Base-by-base conservation (phyloP, 2,113 vertebrate species). In the Fulmarus glacialis region DNA sequence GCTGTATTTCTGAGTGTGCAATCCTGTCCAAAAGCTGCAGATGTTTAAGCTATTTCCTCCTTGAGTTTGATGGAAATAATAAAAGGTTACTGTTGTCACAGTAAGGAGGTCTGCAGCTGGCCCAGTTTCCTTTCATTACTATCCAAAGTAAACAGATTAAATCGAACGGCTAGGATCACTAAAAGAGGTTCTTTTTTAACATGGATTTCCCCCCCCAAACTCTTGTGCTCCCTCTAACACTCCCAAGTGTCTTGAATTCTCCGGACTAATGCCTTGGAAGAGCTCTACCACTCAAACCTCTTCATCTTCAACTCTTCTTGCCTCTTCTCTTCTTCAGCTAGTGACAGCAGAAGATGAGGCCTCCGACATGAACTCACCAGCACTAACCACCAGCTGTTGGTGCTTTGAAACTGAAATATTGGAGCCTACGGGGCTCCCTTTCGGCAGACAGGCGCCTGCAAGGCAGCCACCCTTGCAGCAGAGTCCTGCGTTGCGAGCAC, bases 41-140 rank as follows among this genome's bases (percentile, higher is more conserved):
- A 98, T 98, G 98, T 97, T 98, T 97, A 98, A 98, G 97, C 98
- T 97, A 98, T 98, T 98, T 98, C 98, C 98, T 98, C 97, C 96
- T 90, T 21, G 92, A 98, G 98, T 97, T 98, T 97, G 98, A 98
- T 97, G 97, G 97, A 98, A 97, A 98, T 98, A 98, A 98, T 98
- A 98, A 98, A 98, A 98, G 98, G 98, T 98, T 98, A 97, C 96
- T 98, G 97, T 97, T 98, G 98, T 98, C 98, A 98, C 98, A 98
- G 97, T 98, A 96, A 98, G 98, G 98, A 98, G 98, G 98, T 96
- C 98, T 98, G 97, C 98, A 98, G 98, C 98, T 98, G 98, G 98
- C 94, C 87, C 95, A 81, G 95, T 95, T 98, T 98, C 98, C 97
- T 98, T 98, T 98, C 96, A 98, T 98, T 98, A 93, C 97, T 63